Percentiles rank a stretch among this genome's conserved stretches.
These are phyloP conservation scores for Acrocephalus arundinaceus DNA, from an alignment of 2,113 vertebrate genomes.

Conservation along the genomic window DNA sequence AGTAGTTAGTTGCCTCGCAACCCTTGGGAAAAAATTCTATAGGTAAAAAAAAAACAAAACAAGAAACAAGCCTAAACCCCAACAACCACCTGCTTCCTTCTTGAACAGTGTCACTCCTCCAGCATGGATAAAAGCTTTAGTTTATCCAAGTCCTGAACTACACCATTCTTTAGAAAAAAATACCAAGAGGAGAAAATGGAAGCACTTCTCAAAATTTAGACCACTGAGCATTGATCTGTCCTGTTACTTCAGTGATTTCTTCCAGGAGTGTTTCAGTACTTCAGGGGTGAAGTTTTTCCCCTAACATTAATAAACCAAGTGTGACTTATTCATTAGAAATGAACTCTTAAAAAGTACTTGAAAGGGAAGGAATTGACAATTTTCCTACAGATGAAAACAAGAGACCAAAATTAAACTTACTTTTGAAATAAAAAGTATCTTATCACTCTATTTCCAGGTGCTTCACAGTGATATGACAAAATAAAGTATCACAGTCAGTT, in stretches of 20 bases:
- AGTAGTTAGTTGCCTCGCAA: too few species aligned
- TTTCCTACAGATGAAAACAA: neutral
- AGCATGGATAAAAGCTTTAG: neutral
- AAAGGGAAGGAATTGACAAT: neutral
- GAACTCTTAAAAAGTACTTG: neutral
- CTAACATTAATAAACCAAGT: neutral
- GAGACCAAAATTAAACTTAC: neutral
- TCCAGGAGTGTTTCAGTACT: neutral
- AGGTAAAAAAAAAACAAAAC: too few species aligned
- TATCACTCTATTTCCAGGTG: constrained; percentile 29
- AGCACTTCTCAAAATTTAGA: neutral
- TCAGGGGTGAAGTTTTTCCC: neutral
- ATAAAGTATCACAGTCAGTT: constrained; percentile 28
- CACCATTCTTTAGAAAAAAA: neutral
- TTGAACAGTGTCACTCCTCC: neutral
- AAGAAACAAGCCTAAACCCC: too few species aligned
- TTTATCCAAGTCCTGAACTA: neutral
- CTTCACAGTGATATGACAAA: neutral
- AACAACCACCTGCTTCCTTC: neutral
- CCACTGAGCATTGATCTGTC: neutral
- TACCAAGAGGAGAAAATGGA: neutral
- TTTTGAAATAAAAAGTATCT: neutral
- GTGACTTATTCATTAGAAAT: neutral
- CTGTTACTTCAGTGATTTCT: neutral
- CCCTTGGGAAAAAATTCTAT: too few species aligned